Evolutionary conservation across 2,113 vertebrate species (phyloP).

Genomic region (Nycticryphes semicollaris): DNA sequence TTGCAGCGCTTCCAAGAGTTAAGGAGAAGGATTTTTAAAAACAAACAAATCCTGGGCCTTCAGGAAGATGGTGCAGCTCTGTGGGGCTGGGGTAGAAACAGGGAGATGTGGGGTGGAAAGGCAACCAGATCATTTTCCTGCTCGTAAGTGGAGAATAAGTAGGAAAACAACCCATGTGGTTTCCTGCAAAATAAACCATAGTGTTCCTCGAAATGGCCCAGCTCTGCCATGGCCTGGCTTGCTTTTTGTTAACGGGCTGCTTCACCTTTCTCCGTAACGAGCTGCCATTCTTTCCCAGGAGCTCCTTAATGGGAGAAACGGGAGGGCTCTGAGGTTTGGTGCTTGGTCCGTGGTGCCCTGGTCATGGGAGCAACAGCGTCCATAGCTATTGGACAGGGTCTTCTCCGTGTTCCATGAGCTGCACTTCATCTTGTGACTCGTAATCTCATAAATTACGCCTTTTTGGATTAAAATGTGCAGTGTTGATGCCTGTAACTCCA

Average conservation of each 20-base stretch:
- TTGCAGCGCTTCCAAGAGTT: not conserved
- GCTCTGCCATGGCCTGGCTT: not conserved
- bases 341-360: not conserved
- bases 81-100: not conserved
- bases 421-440: fast-evolving
- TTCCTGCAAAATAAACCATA: not conserved
- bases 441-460: fast-evolving
- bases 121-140: not conserved
- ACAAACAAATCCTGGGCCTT: not conserved
- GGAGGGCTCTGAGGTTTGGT: not conserved
- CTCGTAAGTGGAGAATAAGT: not conserved
- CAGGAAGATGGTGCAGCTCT: not conserved
- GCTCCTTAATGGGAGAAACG: not conserved
- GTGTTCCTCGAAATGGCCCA: not conserved
- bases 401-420: fast-evolving
- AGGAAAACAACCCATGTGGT: not conserved
- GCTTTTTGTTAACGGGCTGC: fast-evolving
- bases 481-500: fast-evolving
- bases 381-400: not conserved
- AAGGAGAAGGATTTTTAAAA: not conserved
- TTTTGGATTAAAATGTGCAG: not conserved
- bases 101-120: not conserved
- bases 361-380: not conserved
- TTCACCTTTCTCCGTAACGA: fast-evolving
- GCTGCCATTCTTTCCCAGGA: not conserved